Evolutionary conservation across 2,797 vertebrate genomes (phyloP), one percentile per base, ranked within the genome.

Genomic region (Glossophaga mutica): DNA sequence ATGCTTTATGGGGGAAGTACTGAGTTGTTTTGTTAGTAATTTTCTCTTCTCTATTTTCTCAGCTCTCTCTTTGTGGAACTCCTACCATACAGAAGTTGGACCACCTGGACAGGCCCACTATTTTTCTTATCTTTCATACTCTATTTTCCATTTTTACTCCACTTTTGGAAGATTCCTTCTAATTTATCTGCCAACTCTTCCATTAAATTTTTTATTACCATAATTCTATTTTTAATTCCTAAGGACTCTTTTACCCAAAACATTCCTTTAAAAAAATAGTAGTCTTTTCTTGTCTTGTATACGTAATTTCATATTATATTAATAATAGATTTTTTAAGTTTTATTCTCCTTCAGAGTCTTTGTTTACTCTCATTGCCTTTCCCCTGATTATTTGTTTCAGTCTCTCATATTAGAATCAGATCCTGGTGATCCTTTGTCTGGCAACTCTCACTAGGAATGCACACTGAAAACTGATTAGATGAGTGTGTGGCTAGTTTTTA

Each of bases 221-320:
- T 24, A 76, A 39, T 42, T 94, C 71, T 21, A 34, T 32, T 84
- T 96, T 94, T 32, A 95, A 70, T 67, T 57, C 84, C 71, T 84
- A 34, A 68, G 8, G 8, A 34, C 37, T 52, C 26, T 44, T 76
- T 11, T 24, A 8, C 21, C 5, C 48, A 19, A 76, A 71, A 77
- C 42, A 62, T 50, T 57, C 9, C 24, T 59, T 90, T 11, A 68
- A 68, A 70, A 65, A 67, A 94, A 65, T 10, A 62, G 3, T 29
- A 32, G 5, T 1, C 4, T 67, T 73, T 94, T 81, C 26, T 67
- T 89, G 11, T 76, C 22, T 79, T 87, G 50, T 11, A 65, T 26
- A 42, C 42, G 37, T 22, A 42, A 71, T 71, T 42, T 39, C 22
- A 26, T 71, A 42, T 22, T 42, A 24, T 44, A 71, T 86, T 59